Evolutionary conservation across 2,888 invertebrate genomes (phyloP), one percentile per base, ranked within the genome.

Genomic region (Parelbella ahira): DNA sequence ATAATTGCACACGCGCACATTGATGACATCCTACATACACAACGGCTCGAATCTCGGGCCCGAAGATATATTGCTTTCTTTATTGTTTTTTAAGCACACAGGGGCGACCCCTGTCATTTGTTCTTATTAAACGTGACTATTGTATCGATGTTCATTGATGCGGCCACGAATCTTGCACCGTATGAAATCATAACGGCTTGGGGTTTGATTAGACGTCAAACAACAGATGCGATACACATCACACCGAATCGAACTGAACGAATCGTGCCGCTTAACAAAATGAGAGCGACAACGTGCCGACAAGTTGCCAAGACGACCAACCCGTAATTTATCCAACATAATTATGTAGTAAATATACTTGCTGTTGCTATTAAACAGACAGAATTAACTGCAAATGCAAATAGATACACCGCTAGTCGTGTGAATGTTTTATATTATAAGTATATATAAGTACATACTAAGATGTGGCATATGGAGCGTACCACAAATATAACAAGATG

Each of bases 91-190:
- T 58, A 67, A 70, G 57, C 58, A 72, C 67, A 65, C 63, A n/a
- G 63, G 66, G 71, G 63, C 58, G 63, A 61, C 54, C 59, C 66
- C 65, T 68, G 64, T 68, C 71, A 63, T 61, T 29, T 39, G 60
- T 63, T 57, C 62, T 71, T 68, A 76, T 80, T 73, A 75, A 66
- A 63, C 50, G 53, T 60, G 66, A 73, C 72, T 68, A 67, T 57
- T 68, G 58, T 67, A 64, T 68, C 61, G 70, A 63, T 63, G 59
- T 63, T 62, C 64, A 68, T 64, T 68, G 66, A 67, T 15, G 19
- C 27, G 20, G 25, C 11, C 32, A 23, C 47, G 42, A 49, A 49
- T 44, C 48, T 45, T 43, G 39, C 39, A 44, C 7, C 19, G 8
- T 10, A 32, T 28, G 23, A 19, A 27, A 24, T 46, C 54, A 48